Conservation (phyloP, 1,140 invertebrate genomes). For the Drosophila paulistorum region DNA sequence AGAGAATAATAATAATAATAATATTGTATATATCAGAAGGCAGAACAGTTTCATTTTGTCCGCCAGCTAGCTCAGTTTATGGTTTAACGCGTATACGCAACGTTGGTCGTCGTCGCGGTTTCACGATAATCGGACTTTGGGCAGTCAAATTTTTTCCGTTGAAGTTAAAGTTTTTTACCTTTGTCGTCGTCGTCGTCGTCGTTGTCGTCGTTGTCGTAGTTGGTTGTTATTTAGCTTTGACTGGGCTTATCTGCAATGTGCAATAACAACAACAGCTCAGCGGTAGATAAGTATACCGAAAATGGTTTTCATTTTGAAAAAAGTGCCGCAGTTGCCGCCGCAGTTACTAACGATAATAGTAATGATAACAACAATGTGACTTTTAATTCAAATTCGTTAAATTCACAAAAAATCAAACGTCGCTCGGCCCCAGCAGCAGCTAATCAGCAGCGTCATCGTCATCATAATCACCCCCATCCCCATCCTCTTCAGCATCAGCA, state of each 20-base stretch:
- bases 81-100: conserved; percentile 58
- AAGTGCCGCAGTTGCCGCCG: conserved; percentile 24
- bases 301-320: conserved; percentile 57
- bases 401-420: conserved; percentile 53
- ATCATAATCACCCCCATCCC: too few relatives aligned
- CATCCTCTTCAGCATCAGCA: conserved; percentile 12
- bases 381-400: conserved; percentile 31
- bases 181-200: not conserved
- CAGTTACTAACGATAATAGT: conserved; percentile 38
- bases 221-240: conserved; percentile 9
- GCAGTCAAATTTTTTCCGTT: conserved; percentile 7
- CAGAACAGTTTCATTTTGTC: conserved; percentile 39
- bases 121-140: conserved; percentile 3
- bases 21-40: not conserved
- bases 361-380: conserved; percentile 46
- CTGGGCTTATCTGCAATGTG: conserved; percentile 59
- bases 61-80: conserved; percentile 54
- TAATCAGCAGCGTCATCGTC: conserved; percentile 14
- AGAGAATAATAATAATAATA: not conserved
- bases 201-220: too few relatives aligned
- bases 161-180: conserved; percentile 16
- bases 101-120: conserved; percentile 18
- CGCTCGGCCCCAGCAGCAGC: conserved; percentile 32
- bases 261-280: conserved; percentile 62
- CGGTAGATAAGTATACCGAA: conserved; percentile 54